Evolutionary conservation across 2,888 invertebrate species (phyloP).

Genomic region (Melieria crassipennis): DNA sequence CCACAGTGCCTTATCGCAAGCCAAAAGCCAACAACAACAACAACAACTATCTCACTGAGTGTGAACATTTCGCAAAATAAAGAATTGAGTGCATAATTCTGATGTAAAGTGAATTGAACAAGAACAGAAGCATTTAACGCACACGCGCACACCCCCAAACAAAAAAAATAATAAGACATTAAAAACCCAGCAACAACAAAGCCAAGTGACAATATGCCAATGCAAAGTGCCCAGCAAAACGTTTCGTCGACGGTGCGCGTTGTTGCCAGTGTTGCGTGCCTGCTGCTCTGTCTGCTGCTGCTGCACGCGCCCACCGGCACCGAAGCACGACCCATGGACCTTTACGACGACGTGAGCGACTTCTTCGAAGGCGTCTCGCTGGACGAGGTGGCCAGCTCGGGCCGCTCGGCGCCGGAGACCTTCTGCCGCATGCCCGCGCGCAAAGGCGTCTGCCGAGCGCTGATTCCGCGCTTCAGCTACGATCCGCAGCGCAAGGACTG

Average conservation of each 20-base stretch:
- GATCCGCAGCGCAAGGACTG: conserved; percentile 67
- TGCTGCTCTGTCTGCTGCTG: conserved; percentile 14
- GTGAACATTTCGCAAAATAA: neutral
- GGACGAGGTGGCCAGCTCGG: conserved; percentile 59
- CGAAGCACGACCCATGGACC: conserved; percentile 56
- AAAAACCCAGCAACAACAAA: neutral
- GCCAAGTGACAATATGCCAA: neutral
- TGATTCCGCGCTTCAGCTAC: conserved; percentile 67
- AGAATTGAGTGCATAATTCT: neutral
- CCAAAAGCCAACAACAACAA: conserved; percentile 3
- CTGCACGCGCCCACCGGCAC: neutral
- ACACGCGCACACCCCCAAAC: neutral
- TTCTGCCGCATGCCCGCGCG: conserved; percentile 63
- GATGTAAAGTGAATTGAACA: neutral
- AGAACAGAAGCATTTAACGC: neutral
- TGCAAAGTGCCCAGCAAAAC: conserved; percentile 14
- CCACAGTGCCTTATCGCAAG: conserved; percentile 25
- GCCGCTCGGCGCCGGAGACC: conserved; percentile 56
- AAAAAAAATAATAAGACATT: neutral
- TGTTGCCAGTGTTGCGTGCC: conserved; percentile 11
- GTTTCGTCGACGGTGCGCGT: neutral
- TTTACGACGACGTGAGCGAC: conserved; percentile 64
- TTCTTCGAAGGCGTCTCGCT: conserved; percentile 62
- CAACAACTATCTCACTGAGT: conserved; percentile 2
- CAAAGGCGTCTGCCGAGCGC: conserved; percentile 65